These are phyloP conservation scores for Acomys russatus DNA, from an alignment of 2,797 vertebrate species.

Conservation along the genomic window DNA sequence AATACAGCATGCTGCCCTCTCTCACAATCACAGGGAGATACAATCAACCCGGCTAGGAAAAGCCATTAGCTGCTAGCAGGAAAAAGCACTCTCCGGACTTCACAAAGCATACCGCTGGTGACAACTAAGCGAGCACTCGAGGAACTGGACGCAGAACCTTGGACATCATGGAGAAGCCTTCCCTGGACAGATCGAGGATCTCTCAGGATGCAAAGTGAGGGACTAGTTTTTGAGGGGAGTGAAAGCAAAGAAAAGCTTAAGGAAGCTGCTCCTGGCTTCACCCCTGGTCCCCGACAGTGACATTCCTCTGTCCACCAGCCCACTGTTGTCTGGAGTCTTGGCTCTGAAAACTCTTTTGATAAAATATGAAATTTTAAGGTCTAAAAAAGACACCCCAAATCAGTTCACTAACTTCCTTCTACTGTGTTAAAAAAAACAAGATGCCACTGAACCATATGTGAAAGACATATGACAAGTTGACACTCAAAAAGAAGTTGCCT, in stretches of 20 bases:
- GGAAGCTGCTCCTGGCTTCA: slow-evolving; percentile 12
- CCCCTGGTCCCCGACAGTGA: background rate
- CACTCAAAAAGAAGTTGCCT: slow-evolving; percentile 34
- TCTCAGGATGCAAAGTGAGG: background rate
- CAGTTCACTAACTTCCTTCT: background rate
- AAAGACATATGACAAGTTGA: slow-evolving; percentile 29
- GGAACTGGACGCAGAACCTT: background rate
- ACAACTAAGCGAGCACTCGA: background rate
- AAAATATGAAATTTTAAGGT: slow-evolving; percentile 48
- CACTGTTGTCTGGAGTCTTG: background rate
- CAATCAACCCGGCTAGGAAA: slow-evolving; percentile 72
- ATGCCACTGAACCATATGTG: background rate
- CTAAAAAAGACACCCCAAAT: slow-evolving; percentile 34
- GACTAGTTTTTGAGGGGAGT: background rate
- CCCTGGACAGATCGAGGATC: background rate
- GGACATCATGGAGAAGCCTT: background rate
- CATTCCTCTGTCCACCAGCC: background rate
- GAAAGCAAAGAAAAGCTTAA: slow-evolving; percentile 32
- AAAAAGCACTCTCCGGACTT: slow-evolving; percentile 9
- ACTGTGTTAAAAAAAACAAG: slow-evolving; percentile 18
- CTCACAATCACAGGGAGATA: slow-evolving; percentile 66
- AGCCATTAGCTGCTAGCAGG: slow-evolving; percentile 42
- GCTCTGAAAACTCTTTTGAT: background rate
- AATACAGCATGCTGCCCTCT: slow-evolving; percentile 55
- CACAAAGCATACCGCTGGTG: background rate